Evolutionary conservation across 2,797 vertebrate genomes (phyloP).

Genomic region (Leptodactylus fallax): DNA sequence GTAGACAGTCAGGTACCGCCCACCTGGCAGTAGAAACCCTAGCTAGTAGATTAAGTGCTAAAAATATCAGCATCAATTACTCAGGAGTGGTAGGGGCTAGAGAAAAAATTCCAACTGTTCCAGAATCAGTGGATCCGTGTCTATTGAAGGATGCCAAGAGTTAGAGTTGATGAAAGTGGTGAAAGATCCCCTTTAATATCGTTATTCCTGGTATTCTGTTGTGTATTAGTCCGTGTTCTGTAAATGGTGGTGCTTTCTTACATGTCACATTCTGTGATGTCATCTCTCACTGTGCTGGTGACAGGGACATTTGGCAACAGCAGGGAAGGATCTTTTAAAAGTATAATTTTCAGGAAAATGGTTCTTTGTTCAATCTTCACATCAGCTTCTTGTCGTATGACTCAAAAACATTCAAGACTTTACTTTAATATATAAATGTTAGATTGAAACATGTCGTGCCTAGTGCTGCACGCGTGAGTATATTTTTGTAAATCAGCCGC

Average conservation of each 20-base stretch:
- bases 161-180: too few relatives aligned
- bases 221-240: not conserved
- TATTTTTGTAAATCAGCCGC: not conserved
- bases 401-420: not conserved
- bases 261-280: constrained; percentile 24
- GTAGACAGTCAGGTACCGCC: too few relatives aligned
- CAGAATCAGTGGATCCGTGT: too few relatives aligned
- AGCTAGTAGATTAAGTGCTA: too few relatives aligned
- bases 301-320: not conserved
- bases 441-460: not conserved
- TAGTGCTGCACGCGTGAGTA: not conserved
- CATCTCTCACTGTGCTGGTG: not conserved
- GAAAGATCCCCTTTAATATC: not conserved
- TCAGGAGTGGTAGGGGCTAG: too few relatives aligned
- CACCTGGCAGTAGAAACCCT: too few relatives aligned
- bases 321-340: not conserved
- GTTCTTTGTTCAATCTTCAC: constrained; percentile 10
- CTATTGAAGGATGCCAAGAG: too few relatives aligned
- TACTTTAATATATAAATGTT: not conserved
- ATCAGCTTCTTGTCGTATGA: not conserved
- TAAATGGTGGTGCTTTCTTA: not conserved
- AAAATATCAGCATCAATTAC: too few relatives aligned
- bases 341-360: constrained; percentile 11
- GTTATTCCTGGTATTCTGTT: constrained; percentile 1
- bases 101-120: too few relatives aligned